Evolutionary conservation across 2,797 vertebrate species (phyloP), one percentile per base, ranked within the genome.

Genomic region (Tarsius wallacei): DNA sequence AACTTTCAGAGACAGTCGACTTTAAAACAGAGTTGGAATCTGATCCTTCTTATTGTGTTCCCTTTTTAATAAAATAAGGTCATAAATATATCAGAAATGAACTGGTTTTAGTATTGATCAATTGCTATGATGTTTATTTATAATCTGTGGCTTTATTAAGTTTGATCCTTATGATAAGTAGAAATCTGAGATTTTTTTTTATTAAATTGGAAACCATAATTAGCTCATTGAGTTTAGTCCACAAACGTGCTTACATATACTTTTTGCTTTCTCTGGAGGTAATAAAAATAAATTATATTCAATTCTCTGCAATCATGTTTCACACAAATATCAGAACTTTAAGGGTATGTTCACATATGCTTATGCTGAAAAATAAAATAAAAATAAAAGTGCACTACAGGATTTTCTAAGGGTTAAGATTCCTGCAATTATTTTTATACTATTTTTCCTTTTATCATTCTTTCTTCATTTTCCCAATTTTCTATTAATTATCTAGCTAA

Each of bases 341-440:
- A 87, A 96, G 6, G 21, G 26, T 86, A 1, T 57, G 10, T 0
- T 94, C 47, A 97, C 36, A 90, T 80, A 93, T 19, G 57, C 13
- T 80, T 22, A 86, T 89, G 90, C 7, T 87, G 76, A 3, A 98
- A 94, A 7, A 71, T 53, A n/a, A n/a, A n/a, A 87, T n/a, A 94
- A 87, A 87, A 63, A 49, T 16, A 33, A 77, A 80, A 92, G 42
- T 31, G n/a, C 0, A 31, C 42, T 49, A 74, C 31, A 94, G 93
- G 80, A 49, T 47, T 31, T 97, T 96, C 93, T 76, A 70, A 36
- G 28, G 26, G n/a, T 70, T 51, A 94, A 93, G 36, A 85, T 87
- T 87, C 70, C 31, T 80, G 76, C 3, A 0, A 0, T 78, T 66
- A 77, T 10, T 53, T 97, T 95, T 81, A 11, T 16, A 71, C 63